Evolutionary conservation across 2,888 invertebrate genomes (phyloP).

Genomic region (Spialia ferax): DNA sequence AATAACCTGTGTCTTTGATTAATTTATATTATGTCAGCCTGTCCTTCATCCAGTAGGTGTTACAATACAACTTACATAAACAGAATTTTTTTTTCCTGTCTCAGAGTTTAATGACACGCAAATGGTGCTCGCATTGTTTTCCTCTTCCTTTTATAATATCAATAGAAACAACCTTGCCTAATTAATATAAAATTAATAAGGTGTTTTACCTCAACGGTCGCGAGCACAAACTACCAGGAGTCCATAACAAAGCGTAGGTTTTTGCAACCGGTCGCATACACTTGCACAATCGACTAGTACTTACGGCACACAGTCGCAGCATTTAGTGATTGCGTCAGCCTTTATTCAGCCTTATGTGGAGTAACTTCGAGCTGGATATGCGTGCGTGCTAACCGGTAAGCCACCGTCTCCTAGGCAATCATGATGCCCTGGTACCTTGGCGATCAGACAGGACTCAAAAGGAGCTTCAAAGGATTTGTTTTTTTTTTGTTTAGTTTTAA

Average conservation of each 20-base stretch:
- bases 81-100: too few species aligned
- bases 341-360: conserved; percentile 71
- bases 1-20: too few species aligned
- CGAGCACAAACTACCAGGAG: conserved; percentile 67
- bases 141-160: too few species aligned
- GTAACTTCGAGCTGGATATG: conserved; percentile 60
- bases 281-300: conserved; percentile 76
- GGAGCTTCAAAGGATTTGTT: conserved; percentile 50
- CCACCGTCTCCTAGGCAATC: conserved; percentile 62
- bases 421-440: conserved; percentile 72
- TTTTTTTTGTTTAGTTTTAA: neutral
- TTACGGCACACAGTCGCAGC: conserved; percentile 66
- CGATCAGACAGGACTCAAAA: conserved; percentile 72
- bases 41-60: too few species aligned
- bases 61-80: too few species aligned
- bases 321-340: conserved; percentile 80
- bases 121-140: too few species aligned
- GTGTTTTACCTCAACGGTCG: conserved; percentile 23
- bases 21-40: too few species aligned
- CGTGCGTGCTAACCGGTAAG: conserved; percentile 66
- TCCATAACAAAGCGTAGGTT: conserved; percentile 65
- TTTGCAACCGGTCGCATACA: conserved; percentile 67
- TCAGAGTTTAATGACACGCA: too few species aligned
- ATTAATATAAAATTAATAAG: neutral
- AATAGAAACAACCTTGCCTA: too few species aligned